Evolutionary conservation across 2,113 vertebrate genomes (phyloP), one percentile per base, ranked within the genome.

Genomic region (Oreochromis aureus): DNA sequence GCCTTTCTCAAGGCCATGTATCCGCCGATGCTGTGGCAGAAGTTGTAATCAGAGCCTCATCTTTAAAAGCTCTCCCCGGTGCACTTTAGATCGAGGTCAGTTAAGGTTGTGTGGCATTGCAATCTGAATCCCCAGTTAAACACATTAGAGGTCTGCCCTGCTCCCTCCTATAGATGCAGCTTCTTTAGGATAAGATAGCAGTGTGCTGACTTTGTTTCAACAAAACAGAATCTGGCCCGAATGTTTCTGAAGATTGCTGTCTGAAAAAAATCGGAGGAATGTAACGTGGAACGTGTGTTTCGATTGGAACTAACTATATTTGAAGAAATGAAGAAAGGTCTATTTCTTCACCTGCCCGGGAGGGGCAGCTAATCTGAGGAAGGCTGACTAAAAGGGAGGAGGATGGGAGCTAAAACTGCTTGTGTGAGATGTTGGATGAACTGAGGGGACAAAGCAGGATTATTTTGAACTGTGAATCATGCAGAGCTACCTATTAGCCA

Each of bases 61-160:
- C 90, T 94, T 92, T 91, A 83, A 93, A 93, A 91, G 81, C 89
- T 90, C 79, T 88, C 89, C 86, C 66, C 13, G 19, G 85, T 93
- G 93, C 92, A 92, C 84, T 93, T 93, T 90, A 91, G 89, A 91
- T 89, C 58, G 89, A 92, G 91, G 90, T 92, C 90, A 93, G 91
- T 91, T 93, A 87, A 92, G 89, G 89, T 82, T 84, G 73, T 61
- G 86, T 88, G 81, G 61, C 54, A 55, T 78, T 81, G 82, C 80
- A 80, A 79, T 87, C 55, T 92, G 81, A 84, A 89, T 85, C 86
- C 88, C 36, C 58, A 85, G 87, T 90, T 91, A 90, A 93, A 91
- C 87, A 88, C 87, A 90, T 89, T 85, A 91, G 51, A 73, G 66
- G 78, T 63, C 61, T 53, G 24, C 56, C 63, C 73, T 63, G 78